Evolutionary conservation across 1,140 invertebrate species (phyloP).

Genomic region (Pemphigus obesinymphae): DNA sequence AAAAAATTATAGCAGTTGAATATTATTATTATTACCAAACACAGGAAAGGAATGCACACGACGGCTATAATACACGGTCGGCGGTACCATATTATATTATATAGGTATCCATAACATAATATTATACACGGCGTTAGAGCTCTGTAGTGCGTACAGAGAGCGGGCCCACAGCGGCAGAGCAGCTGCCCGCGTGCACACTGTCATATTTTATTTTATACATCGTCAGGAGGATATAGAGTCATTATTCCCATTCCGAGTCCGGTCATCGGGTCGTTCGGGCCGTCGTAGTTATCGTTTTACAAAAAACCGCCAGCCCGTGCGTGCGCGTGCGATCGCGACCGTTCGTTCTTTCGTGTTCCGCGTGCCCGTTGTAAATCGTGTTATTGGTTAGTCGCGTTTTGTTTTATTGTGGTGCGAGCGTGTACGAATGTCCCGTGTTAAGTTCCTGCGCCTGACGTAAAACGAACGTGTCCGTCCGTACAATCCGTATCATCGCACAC

Average conservation of each 20-base stretch:
- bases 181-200: slow-evolving; percentile 37
- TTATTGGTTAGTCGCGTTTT: neutral
- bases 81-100: neutral
- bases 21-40: slow-evolving; percentile 22
- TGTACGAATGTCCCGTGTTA: neutral
- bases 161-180: slow-evolving; percentile 1
- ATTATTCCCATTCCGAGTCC: slow-evolving; percentile 41
- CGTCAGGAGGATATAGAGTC: slow-evolving; percentile 40
- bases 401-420: no score
- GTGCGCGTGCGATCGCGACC: neutral
- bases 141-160: neutral
- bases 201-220: slow-evolving; percentile 41
- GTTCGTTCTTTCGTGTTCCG: neutral
- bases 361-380: neutral
- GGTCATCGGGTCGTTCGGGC: slow-evolving; percentile 40
- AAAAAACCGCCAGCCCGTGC: slow-evolving; percentile 25
- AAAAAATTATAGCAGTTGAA: slow-evolving; percentile 8
- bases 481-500: neutral
- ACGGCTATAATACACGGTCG: neutral
- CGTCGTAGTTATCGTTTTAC: slow-evolving; percentile 34
- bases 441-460: no score
- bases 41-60: slow-evolving; percentile 31
- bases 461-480: neutral
- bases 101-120: neutral
- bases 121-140: neutral